Base-by-base conservation (phyloP, 2,888 invertebrate genomes). In the Bembecia ichneumoniformis region DNA sequence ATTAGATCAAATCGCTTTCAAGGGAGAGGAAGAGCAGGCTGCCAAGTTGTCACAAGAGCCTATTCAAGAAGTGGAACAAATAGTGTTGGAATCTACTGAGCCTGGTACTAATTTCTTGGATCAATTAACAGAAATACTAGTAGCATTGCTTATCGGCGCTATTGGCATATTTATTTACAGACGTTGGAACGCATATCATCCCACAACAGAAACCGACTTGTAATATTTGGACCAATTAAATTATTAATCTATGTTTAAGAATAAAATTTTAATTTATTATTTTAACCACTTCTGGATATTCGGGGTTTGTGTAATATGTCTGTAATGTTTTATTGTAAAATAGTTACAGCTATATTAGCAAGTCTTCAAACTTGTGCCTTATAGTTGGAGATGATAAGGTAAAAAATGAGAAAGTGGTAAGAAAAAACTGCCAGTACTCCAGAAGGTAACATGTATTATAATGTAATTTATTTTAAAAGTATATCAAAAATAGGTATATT, bases 1-100 rank as follows among this genome's bases (percentile, higher is more conserved):
- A 20, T 63, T 88, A 47, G 78, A 81, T 52, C 87, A 88, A 62
- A 87, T 88, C 63, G 87, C 87, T 55, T 83, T 88, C 52, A 87
- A 87, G 72, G 87, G 78, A 16, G 87, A 87, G 58, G 87, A 87
- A 43, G 84, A 82, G 48, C 81, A 82, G 52, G 59, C 73, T 47
- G 61, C 74, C 3, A 82, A 79, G 53, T 71, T 73, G 7, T 60
- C 71, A 1, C 77, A 76, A 51, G 84, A 83, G 51, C 70, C 74
- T 14, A 61, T 64, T 1, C 71, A 59, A 54, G 82, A 82, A 54
- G 61, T 14, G 3, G 78, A 79, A 47, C 62, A 74, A 20, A 78
- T 73, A 47, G 68, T 74, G 15, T 55, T 84, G 54, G 83, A 83
- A 52, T 84, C 84, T 9, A 63, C 79, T 3, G 84, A 83, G 52